phyloP scores from a whole-genome alignment of 2,113 vertebrate species.

The Arizona elegans region DNA sequence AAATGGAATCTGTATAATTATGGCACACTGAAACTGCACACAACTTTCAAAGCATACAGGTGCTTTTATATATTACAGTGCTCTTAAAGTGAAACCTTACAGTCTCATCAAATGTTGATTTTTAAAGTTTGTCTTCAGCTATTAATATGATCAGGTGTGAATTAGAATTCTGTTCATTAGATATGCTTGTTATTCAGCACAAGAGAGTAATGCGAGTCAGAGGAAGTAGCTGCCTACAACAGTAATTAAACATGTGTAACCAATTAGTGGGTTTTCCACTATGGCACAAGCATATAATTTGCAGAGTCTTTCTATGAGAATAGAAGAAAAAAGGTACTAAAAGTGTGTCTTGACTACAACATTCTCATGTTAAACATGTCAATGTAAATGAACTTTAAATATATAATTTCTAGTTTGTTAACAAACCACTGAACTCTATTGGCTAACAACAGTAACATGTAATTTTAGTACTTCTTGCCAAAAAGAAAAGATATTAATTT shows the following conservation, averaged over 20 bases:
- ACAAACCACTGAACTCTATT: conserved; percentile 57
- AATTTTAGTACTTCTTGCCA: conserved; percentile 64
- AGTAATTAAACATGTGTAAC: conserved; percentile 98
- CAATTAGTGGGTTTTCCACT: conserved; percentile 89
- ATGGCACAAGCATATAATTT: conserved; percentile 90
- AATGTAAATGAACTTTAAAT: conserved; percentile 74
- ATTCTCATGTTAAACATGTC: conserved; percentile 73
- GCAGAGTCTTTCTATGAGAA: conserved; percentile 79
- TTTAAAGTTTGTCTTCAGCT: conserved; percentile 59
- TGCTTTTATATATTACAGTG: background rate
- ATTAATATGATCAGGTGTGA: conserved; percentile 89
- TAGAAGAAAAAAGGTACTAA: conserved; percentile 76
- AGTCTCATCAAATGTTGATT: conserved; percentile 60
- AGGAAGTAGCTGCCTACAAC: conserved; percentile 91
- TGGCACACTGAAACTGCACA: conserved; percentile 29
- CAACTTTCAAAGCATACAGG: background rate
- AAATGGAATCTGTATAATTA: conserved; percentile 48
- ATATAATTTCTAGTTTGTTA: conserved; percentile 73
- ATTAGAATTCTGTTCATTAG: conserved; percentile 79
- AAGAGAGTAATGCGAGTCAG: conserved; percentile 80
- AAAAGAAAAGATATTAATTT: conserved; percentile 55
- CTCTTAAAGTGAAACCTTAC: conserved; percentile 33
- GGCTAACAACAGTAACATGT: conserved; percentile 62
- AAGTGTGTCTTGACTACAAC: conserved; percentile 67
- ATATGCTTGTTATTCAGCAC: conserved; percentile 77